Conservation (phyloP, 2,113 vertebrate genomes). For the Crotalus horridus region DNA sequence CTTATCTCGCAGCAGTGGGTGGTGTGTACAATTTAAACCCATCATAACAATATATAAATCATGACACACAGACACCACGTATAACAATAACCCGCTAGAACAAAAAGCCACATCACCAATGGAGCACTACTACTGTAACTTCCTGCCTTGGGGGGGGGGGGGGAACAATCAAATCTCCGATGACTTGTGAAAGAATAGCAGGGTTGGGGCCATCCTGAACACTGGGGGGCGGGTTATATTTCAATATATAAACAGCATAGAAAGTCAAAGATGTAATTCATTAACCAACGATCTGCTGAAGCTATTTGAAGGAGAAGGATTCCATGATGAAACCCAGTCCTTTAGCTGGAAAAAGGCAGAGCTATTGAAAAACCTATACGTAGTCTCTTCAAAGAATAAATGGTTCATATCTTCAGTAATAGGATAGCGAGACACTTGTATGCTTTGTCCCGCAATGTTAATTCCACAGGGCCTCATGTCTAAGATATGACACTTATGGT, state of each 20-base stretch:
- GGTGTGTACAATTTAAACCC: neutral
- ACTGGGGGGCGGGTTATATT: neutral
- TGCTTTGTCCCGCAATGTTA: conserved; percentile 39
- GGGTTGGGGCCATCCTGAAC: neutral
- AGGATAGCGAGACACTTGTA: neutral
- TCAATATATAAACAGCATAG: neutral
- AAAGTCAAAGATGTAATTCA: neutral
- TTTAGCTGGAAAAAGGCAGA: neutral
- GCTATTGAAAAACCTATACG: neutral
- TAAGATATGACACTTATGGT: conserved; percentile 39
- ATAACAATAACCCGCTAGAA: neutral
- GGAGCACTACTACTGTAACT: neutral
- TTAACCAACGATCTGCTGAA: neutral
- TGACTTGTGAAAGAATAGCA: neutral
- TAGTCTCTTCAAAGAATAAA: conserved; percentile 22
- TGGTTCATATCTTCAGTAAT: neutral
- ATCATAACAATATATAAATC: neutral
- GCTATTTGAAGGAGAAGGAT: neutral
- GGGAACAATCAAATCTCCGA: neutral
- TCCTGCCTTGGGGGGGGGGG: neutral
- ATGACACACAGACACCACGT: neutral
- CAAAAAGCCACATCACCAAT: neutral
- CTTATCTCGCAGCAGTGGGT: neutral
- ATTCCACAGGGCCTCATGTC: conserved; percentile 54
- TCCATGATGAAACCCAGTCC: neutral